Percentiles rank a stretch among this genome's conserved stretches.
These are phyloP conservation scores for Stenchaetothrips biformis DNA, from an alignment of 2,888 invertebrate genomes.

Conservation along the genomic window DNA sequence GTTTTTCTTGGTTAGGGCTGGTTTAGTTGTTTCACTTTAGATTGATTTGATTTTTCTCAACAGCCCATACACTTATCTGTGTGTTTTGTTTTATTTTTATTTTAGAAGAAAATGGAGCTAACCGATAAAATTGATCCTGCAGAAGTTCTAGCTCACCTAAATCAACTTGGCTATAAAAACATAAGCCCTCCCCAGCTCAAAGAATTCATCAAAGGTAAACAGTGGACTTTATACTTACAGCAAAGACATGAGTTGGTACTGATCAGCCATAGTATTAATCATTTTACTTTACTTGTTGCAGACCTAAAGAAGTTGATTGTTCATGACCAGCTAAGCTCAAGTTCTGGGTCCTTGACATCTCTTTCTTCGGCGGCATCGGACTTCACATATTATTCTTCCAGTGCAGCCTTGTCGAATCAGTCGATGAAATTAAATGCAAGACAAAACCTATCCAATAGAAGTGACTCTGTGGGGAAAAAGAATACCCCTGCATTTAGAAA, in stretches of 20 bases:
- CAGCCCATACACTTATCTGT: too few relatives aligned
- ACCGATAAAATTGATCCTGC: conserved; percentile 54
- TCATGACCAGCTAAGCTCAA: conserved; percentile 48
- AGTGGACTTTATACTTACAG: conserved; percentile 27
- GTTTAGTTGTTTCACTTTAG: too few relatives aligned
- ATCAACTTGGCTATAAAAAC: conserved; percentile 70
- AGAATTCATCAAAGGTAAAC: conserved; percentile 66
- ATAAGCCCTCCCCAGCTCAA: conserved; percentile 69
- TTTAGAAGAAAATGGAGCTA: not conserved
- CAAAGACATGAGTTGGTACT: conserved; percentile 27
- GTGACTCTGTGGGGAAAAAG: not conserved
- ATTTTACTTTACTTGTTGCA: conserved; percentile 43
- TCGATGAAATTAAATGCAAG: not conserved
- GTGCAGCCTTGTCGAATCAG: not conserved
- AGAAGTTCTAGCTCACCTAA: conserved; percentile 67
- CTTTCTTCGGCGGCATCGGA: not conserved
- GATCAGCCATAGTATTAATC: conserved; percentile 26
- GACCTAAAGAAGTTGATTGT: conserved; percentile 65
- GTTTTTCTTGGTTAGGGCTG: too few relatives aligned
- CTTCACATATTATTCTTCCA: not conserved
- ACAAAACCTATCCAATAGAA: not conserved
- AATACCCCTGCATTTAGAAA: not conserved
- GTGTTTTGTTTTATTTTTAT: too few relatives aligned
- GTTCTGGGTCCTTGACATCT: not conserved
- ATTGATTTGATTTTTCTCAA: too few relatives aligned